These are phyloP conservation scores for Choristoneura rosaceana DNA, from an alignment of 2,888 invertebrate species.

Conservation along the genomic window DNA sequence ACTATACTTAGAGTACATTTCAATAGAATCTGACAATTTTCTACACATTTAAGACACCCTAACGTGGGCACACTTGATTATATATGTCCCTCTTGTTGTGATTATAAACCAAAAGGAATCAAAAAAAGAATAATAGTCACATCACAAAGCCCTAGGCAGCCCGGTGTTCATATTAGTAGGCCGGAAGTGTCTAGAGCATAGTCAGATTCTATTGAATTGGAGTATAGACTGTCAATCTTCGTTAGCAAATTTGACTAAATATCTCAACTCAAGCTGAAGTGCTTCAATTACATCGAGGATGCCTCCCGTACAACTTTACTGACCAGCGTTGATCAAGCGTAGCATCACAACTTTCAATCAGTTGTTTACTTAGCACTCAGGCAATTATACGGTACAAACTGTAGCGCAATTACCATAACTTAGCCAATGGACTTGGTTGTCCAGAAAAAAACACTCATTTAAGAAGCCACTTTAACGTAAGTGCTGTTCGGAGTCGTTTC, in stretches of 20 bases:
- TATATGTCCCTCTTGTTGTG: too few relatives aligned
- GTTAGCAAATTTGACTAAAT: background rate
- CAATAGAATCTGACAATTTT: too few relatives aligned
- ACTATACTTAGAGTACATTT: background rate
- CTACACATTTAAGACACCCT: too few relatives aligned
- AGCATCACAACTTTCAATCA: background rate
- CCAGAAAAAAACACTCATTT: slow-evolving; percentile 12
- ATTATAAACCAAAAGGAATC: too few relatives aligned
- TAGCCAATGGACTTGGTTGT: background rate
- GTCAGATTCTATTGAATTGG: too few relatives aligned
- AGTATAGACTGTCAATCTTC: background rate
- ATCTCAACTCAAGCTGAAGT: background rate
- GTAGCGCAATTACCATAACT: background rate
- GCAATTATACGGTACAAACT: slow-evolving; percentile 3
- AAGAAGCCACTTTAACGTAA: slow-evolving; percentile 51
- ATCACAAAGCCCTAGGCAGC: too few relatives aligned
- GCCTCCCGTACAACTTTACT: background rate
- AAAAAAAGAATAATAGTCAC: too few relatives aligned
- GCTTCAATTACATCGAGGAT: background rate
- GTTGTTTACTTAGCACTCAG: background rate
- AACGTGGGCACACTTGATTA: too few relatives aligned
- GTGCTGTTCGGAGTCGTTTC: slow-evolving; percentile 67
- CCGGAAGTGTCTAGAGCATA: too few relatives aligned
- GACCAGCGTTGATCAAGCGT: background rate
- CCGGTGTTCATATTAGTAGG: too few relatives aligned